Conservation (phyloP, 2,888 invertebrate genomes). For the Chrysolina oricalcia region DNA sequence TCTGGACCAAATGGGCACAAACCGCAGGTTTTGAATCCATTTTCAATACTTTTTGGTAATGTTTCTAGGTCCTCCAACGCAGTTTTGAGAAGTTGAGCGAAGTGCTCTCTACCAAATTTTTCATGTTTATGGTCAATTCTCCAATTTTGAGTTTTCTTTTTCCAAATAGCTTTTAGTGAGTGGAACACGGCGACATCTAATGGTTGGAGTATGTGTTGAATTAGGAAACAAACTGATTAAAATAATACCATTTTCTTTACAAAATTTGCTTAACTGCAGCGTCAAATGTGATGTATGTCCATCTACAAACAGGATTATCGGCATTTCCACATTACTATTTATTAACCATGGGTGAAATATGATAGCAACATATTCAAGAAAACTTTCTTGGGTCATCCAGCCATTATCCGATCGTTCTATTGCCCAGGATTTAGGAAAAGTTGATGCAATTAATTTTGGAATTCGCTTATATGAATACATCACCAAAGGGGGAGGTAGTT, state of each 20-base stretch:
- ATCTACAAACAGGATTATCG: conserved; percentile 44
- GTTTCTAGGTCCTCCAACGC: conserved; percentile 7
- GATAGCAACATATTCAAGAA: conserved; percentile 43
- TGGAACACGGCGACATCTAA: conserved; percentile 42
- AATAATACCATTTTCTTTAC: conserved; percentile 39
- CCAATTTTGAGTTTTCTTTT: conserved; percentile 31
- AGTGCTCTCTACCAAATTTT: not conserved
- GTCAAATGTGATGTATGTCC: conserved; percentile 45
- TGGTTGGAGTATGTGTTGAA: conserved; percentile 20
- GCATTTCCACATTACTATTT: conserved; percentile 28
- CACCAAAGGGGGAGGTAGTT: conserved; percentile 34
- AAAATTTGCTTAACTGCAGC: conserved; percentile 41
- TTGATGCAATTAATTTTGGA: conserved; percentile 21
- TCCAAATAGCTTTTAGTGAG: conserved; percentile 36
- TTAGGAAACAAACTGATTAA: conserved; percentile 44
- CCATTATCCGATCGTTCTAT: conserved; percentile 38
- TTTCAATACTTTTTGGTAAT: conserved; percentile 5
- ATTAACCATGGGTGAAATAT: conserved; percentile 38
- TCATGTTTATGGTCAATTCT: conserved; percentile 5
- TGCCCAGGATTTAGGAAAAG: conserved; percentile 30
- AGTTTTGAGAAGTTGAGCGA: not conserved
- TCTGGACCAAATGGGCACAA: too few species aligned
- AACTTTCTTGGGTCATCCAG: conserved; percentile 40
- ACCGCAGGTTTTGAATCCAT: conserved; percentile 4
- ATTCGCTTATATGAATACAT: conserved; percentile 28